phyloP scores from a whole-genome alignment of 2,113 vertebrate species.

The Trichomycterus rosablanca region DNA sequence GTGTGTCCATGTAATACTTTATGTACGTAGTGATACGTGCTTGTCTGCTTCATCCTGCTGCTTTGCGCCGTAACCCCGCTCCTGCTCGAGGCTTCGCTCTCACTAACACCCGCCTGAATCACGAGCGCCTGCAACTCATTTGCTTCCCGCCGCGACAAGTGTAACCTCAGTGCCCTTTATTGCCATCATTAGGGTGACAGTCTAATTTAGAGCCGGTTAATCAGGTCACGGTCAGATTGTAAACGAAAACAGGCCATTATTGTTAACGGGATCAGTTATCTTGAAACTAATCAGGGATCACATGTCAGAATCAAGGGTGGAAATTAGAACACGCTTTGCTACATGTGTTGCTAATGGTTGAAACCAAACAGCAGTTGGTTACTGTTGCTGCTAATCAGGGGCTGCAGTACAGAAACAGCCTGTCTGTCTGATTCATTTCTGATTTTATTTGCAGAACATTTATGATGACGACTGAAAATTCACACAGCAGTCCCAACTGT shows the following conservation, averaged over 20 bases:
- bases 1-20: too few relatives aligned
- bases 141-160: slow-evolving; percentile 20
- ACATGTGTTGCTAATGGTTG: not conserved
- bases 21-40: too few relatives aligned
- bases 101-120: slow-evolving; percentile 17
- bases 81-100: not conserved
- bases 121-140: slow-evolving; percentile 16
- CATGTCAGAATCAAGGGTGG: slow-evolving; percentile 5
- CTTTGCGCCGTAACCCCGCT: not conserved
- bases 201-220: slow-evolving; percentile 10
- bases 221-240: not conserved
- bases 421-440: too few relatives aligned
- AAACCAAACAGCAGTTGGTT: not conserved
- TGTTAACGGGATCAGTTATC: not conserved
- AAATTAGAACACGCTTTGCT: slow-evolving; percentile 1
- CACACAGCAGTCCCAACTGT: too few relatives aligned
- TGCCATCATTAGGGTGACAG: slow-evolving; percentile 10
- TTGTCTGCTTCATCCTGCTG: not conserved
- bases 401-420: not conserved
- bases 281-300: slow-evolving; percentile 2
- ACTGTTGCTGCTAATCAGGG: not conserved
- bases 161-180: slow-evolving; percentile 17
- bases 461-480: too few relatives aligned
- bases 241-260: not conserved
- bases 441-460: too few relatives aligned